These are phyloP conservation scores for Nansenia antarctica DNA, from an alignment of 2,113 vertebrate species.

Conservation along the genomic window DNA sequence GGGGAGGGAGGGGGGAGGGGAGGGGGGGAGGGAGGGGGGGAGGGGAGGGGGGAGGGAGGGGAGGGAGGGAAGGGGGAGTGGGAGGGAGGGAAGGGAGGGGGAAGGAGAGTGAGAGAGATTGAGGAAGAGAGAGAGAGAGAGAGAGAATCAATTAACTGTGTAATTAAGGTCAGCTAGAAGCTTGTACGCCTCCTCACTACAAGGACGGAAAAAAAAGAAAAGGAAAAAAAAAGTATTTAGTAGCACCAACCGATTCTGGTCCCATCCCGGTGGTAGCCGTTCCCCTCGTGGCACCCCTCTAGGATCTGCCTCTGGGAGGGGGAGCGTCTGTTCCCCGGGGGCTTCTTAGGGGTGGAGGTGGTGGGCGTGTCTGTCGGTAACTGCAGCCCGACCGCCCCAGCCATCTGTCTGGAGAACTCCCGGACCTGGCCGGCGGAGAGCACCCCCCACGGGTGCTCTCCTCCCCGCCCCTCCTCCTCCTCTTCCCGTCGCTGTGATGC, in stretches of 20 bases:
- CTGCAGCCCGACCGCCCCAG: conserved; percentile 21
- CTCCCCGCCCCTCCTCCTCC: not conserved
- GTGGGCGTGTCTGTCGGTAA: conserved; percentile 54
- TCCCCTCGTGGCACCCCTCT: conserved; percentile 81
- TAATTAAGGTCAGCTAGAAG: too few species aligned
- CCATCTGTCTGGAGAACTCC: conserved; percentile 27
- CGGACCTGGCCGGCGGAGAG: conserved; percentile 47
- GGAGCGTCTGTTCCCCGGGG: conserved; percentile 26
- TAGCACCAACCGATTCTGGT: conserved; percentile 81
- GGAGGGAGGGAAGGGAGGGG: too few species aligned
- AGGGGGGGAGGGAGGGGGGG: too few species aligned
- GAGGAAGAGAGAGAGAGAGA: not conserved
- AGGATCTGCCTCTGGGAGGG: conserved; percentile 35
- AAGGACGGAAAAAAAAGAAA: not conserved
- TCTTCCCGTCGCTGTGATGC: not conserved
- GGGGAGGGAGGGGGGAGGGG: not conserved
- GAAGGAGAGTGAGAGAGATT: too few species aligned
- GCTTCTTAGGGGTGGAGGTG: conserved; percentile 85
- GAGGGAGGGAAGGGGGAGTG: too few species aligned
- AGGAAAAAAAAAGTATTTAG: too few species aligned
- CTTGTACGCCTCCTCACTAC: too few species aligned
- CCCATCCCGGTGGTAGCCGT: conserved; percentile 87
- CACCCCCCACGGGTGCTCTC: conserved; percentile 42
- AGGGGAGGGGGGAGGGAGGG: too few species aligned
- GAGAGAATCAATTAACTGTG: too few species aligned